phyloP scores from a whole-genome alignment of 1,140 invertebrate genomes.

The Achroia grisella region DNA sequence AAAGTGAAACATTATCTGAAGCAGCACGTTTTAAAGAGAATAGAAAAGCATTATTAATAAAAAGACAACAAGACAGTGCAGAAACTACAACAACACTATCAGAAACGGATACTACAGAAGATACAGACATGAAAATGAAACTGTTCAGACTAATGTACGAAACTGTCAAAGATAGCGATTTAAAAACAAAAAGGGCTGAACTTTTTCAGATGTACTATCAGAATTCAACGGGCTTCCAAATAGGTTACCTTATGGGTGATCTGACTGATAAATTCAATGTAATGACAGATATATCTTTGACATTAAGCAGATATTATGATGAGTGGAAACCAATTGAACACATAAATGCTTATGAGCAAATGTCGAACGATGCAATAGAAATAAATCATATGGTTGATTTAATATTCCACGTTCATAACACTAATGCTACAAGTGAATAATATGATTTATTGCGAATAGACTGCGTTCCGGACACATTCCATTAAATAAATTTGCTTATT shows the following conservation, averaged over 20 bases:
- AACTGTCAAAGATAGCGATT: conserved; percentile 40
- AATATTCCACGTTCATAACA: no score
- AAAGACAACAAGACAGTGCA: no score
- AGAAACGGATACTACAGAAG: no score
- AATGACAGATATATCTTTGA: conserved; percentile 33
- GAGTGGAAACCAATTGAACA: conserved; percentile 53
- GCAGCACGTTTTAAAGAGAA: no score
- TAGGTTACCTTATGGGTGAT: conserved; percentile 49
- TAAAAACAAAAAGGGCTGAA: conserved; percentile 43
- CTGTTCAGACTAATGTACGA: conserved; percentile 54
- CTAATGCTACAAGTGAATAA: no score
- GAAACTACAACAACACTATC: no score
- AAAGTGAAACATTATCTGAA: no score
- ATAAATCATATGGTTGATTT: conserved; percentile 37
- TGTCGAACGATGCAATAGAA: conserved; percentile 50
- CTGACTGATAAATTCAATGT: conserved; percentile 39
- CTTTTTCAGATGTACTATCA: conserved; percentile 29
- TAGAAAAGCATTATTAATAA: no score
- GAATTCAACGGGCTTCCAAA: conserved; percentile 39
- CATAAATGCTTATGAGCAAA: conserved; percentile 55
- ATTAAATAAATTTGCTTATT: no score
- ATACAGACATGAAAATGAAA: conserved; percentile 48
- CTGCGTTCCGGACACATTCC: no score
- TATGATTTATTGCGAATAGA: no score
- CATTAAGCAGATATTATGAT: conserved; percentile 28